Evolutionary conservation across 2,888 invertebrate genomes (phyloP), one percentile per base, ranked within the genome.

Genomic region (Helobdella robusta): DNA sequence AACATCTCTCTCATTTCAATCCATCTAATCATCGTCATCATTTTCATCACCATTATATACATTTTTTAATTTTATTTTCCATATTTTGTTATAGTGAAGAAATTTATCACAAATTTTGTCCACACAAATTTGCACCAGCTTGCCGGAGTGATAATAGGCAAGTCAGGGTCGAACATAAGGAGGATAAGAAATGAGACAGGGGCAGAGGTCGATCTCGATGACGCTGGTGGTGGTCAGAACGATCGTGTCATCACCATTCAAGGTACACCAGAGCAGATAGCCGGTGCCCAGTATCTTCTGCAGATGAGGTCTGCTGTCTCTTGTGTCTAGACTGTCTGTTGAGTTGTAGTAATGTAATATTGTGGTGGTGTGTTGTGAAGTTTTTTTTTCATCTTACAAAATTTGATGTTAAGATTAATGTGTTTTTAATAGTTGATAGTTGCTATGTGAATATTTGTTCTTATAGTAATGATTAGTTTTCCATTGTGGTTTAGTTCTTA

Each of bases 101-200:
- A 25, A 28, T 58, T 34, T 34, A n/a, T n/a, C 34, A 5, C 11
- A 20, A 11, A 52, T 52, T 59, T 36, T 35, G n/a, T 6, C 6
- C n/a, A 44, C 6, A 20, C 6, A 54, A 15, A 18, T 68, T 5
- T 36, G 48, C 46, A 50, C 28, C 81, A 93, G 91, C 84, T 94
- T 81, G 97, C 95, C 72, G 97, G 98, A 72, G 95, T 97, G 70
- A 97, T 98, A 75, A 98, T 98, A 79, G 97, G 98, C 73, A 94
- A 94, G 80, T 94, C 93, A 61, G 98, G 98, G 32, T 87, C 89
- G 50, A 86, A 97, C 74, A 98, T 98, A 78, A 87, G 94, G 73
- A 91, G 93, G 82, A 95, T 98, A 73, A 86, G 97, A 70, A 87
- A 89, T 69, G 93, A 97, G 81, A 93, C 93, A 70, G 91, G 92